Evolutionary conservation across 2,888 invertebrate genomes (phyloP), one percentile per base, ranked within the genome.

Genomic region (Andricus quercusramuli): DNA sequence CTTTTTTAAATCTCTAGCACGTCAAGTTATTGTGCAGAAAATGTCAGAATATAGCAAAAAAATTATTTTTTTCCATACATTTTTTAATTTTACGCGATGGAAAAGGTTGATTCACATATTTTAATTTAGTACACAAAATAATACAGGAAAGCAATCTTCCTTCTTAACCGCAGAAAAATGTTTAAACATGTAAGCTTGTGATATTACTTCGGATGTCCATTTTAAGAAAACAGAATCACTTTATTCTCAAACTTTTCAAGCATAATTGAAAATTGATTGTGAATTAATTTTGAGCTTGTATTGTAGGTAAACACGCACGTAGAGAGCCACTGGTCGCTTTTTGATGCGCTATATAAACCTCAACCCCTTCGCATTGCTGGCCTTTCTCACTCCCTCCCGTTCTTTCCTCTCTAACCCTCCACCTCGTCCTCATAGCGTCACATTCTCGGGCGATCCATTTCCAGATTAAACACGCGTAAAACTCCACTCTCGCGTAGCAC

Each of bases 391-490:
- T 80, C 78, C 78, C 80, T 82, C 80, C 41, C 83, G 74, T 83
- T 84, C 84, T 85, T 85, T 84, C 85, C 83, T 83, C 85, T 83
- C 84, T 82, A 51, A 78, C 77, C 78, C 81, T 70, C 76, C 83
- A 83, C 83, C 86, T 85, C 82, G 85, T 59, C 81, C 86, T 87
- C 86, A 81, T 85, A 87, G 86, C 86, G 86, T 83, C 86, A 86
- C 88, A 88, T 90, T 90, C 89, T 90, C 89, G 87, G 87, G 85
- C 90, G 88, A 91, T 92, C 92, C 91, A 91, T 92, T 92, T 92
- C 89, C 88, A 92, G 91, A 91, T 92, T 92, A 91, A 92, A 92
- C 89, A 90, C 90, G 90, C 91, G 90, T 91, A 89, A 91, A 91
- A 91, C 89, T 89, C 86, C 83, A 85, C 89, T 89, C 88, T 86